phyloP scores from a whole-genome alignment of 2,797 vertebrate genomes.

The Xiphorhynchus erythropygius region DNA sequence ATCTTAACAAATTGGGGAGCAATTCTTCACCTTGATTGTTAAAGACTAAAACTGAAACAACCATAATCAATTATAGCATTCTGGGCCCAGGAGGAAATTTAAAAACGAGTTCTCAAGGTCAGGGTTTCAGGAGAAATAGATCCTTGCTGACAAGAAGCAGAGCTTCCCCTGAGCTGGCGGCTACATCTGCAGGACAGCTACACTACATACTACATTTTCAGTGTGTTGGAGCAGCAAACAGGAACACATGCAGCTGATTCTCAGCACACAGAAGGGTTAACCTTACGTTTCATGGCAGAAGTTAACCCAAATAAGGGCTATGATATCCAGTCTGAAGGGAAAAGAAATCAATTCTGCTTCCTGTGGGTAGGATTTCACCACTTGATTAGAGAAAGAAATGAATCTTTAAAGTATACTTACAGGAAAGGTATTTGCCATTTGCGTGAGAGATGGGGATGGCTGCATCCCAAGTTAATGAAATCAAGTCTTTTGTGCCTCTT shows the following conservation, averaged over 20 bases:
- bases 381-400: conserved; percentile 66
- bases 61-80: not conserved
- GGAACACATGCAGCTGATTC: not conserved
- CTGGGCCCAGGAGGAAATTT: conserved; percentile 3
- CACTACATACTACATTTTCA: not conserved
- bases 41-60: conserved; percentile 20
- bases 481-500: conserved; percentile 38
- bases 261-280: conserved; percentile 10
- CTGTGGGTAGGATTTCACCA: conserved; percentile 35
- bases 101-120: not conserved
- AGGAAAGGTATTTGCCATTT: conserved; percentile 51
- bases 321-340: not conserved
- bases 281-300: not conserved
- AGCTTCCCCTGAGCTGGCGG: not conserved
- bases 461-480: conserved; percentile 69
- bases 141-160: not conserved
- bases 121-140: not conserved
- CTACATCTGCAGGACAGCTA: not conserved
- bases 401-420: conserved; percentile 54
- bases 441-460: conserved; percentile 41
- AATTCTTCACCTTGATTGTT: conserved; percentile 38
- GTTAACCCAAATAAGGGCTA: not conserved
- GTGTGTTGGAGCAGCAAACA: not conserved
- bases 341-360: conserved; percentile 67
- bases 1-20: not conserved